Evolutionary conservation across 2,113 vertebrate species (phyloP).

Genomic region (Albula goreensis): DNA sequence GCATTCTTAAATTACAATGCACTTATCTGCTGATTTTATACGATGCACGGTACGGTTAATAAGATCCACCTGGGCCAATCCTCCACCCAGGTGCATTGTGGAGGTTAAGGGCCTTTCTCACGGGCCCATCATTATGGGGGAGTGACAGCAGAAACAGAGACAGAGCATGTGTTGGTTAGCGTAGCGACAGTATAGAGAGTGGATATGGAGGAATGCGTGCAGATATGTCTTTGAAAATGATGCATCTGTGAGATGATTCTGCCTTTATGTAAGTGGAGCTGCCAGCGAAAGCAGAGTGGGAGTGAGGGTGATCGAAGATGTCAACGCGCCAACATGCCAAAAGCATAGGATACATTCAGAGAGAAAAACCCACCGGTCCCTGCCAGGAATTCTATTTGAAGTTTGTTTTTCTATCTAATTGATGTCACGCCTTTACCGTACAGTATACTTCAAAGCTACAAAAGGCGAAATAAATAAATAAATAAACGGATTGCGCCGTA

Average conservation of each 20-base stretch:
- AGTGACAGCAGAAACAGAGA: background rate
- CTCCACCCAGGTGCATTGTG: too few relatives aligned
- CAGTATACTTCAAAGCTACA: background rate
- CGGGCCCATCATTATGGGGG: too few relatives aligned
- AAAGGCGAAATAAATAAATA: background rate
- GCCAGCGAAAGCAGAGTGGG: constrained; percentile 57
- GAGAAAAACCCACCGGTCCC: constrained; percentile 1
- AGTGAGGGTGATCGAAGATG: constrained; percentile 66
- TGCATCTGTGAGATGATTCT: constrained; percentile 50
- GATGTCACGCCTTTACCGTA: background rate
- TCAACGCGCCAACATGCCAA: constrained; percentile 62
- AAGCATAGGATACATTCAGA: constrained; percentile 52
- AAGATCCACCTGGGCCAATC: too few relatives aligned
- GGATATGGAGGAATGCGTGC: background rate
- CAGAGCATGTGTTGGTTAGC: background rate
- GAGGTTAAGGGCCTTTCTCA: too few relatives aligned
- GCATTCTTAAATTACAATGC: too few relatives aligned
- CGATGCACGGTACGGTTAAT: too few relatives aligned
- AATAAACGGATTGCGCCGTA: background rate
- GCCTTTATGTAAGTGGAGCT: constrained; percentile 62
- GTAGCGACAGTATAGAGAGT: background rate
- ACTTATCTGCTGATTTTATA: too few relatives aligned
- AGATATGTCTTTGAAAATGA: constrained; percentile 28
- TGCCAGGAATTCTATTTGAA: constrained; percentile 20
- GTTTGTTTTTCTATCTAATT: constrained; percentile 12